These are phyloP conservation scores for Sebastolobus alascanus DNA, from an alignment of 2,797 vertebrate species.

Conservation along the genomic window DNA sequence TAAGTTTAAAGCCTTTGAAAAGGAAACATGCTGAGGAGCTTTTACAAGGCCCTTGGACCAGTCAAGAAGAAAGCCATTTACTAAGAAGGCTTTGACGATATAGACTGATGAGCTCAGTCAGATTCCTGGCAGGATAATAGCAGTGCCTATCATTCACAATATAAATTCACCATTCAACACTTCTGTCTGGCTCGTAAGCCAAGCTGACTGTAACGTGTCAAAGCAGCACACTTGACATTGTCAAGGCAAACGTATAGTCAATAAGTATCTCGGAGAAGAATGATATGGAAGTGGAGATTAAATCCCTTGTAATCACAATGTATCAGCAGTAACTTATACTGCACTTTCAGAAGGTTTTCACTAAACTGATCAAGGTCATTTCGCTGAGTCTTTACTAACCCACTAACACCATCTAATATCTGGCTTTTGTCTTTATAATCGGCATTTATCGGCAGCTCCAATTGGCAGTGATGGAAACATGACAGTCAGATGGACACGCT, in stretches of 20 bases:
- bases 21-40: constrained; percentile 43
- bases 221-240: background rate
- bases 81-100: constrained; percentile 28
- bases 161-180: constrained; percentile 32
- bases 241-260: background rate
- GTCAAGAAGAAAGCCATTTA: constrained; percentile 42
- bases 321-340: background rate
- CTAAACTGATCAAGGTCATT: background rate
- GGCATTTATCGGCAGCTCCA: too few species aligned
- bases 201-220: background rate
- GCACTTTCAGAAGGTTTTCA: background rate
- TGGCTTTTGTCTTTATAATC: too few species aligned
- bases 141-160: constrained; percentile 18
- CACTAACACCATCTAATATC: too few species aligned
- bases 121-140: constrained; percentile 38
- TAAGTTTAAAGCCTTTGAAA: constrained; percentile 49
- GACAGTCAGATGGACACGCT: too few species aligned
- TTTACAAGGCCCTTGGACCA: constrained; percentile 44
- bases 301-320: background rate
- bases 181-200: background rate
- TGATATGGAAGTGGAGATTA: background rate
- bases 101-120: constrained; percentile 42
- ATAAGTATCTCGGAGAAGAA: background rate
- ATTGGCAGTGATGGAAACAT: too few species aligned
- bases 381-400: background rate